A percentile compares a stretch with the other conserved stretches of the same genome.
phyloP scores from a whole-genome alignment of 2,797 vertebrate species.

The Champsocephalus esox region DNA sequence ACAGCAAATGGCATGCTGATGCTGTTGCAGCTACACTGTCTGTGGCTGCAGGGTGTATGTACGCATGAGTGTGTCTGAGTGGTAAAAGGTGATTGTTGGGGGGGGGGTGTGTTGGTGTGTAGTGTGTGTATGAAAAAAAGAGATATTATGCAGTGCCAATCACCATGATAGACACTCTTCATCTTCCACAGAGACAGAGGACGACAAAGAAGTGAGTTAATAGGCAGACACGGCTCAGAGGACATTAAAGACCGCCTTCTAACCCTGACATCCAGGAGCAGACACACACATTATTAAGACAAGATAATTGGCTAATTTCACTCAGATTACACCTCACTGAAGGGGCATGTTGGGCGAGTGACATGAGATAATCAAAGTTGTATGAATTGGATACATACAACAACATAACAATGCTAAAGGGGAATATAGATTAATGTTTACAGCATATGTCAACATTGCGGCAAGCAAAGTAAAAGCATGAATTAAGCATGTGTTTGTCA shows the following conservation, averaged over 20 bases:
- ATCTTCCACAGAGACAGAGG: constrained; percentile 59
- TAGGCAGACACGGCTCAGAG: constrained; percentile 60
- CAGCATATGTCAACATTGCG: neutral
- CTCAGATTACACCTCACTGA: constrained; percentile 37
- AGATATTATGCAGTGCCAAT: constrained; percentile 61
- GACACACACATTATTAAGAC: constrained; percentile 52
- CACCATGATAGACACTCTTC: constrained; percentile 67
- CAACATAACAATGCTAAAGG: neutral
- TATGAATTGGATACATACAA: neutral
- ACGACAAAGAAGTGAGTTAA: constrained; percentile 69
- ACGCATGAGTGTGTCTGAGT: constrained; percentile 36
- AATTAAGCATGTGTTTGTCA: neutral
- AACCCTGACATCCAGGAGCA: constrained; percentile 52
- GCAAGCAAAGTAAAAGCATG: neutral
- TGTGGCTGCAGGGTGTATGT: constrained; percentile 70
- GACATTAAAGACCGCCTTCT: constrained; percentile 58
- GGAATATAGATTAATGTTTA: neutral
- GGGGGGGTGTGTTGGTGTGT: constrained; percentile 28
- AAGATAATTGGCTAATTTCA: constrained; percentile 66
- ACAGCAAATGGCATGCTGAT: constrained; percentile 55
- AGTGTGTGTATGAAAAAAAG: constrained; percentile 40
- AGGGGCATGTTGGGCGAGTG: constrained; percentile 23
- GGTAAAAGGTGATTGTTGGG: constrained; percentile 47
- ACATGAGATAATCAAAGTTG: neutral
- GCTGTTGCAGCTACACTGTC: constrained; percentile 55